Percentiles rank a stretch among this genome's conserved stretches.
Conservation (phyloP, 2,113 vertebrate genomes). For the Aphyosemion australe region DNA sequence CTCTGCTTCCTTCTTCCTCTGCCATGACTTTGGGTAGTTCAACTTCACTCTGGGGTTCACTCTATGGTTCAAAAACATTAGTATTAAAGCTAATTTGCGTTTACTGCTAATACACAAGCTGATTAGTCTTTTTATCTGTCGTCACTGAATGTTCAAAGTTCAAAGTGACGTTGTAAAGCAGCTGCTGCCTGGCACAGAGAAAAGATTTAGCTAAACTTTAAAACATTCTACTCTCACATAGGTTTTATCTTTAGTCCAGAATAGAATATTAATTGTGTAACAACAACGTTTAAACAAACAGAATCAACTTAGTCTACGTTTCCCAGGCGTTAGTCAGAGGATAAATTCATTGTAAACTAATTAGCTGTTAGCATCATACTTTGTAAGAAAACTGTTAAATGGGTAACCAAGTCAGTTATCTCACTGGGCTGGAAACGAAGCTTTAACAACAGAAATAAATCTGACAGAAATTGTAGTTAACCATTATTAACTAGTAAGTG, state of each 20-base stretch:
- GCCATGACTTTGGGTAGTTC: constrained; percentile 26
- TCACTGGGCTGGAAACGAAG: neutral
- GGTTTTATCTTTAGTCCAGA: neutral
- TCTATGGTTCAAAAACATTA: neutral
- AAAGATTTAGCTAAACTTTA: neutral
- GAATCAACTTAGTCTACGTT: neutral
- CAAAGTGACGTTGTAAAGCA: constrained; percentile 6
- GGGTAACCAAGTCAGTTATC: neutral
- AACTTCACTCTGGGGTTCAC: constrained; percentile 5
- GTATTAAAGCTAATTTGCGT: neutral
- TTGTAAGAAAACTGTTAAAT: neutral
- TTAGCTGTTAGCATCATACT: neutral
- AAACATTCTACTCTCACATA: neutral
- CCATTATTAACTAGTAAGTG: neutral
- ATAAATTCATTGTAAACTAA: neutral
- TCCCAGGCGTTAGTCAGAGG: fast-evolving
- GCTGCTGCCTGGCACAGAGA: neutral
- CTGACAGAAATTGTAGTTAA: neutral
- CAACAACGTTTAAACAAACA: neutral
- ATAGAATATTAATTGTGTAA: neutral
- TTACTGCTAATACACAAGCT: neutral
- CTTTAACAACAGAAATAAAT: neutral
- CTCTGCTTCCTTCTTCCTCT: neutral
- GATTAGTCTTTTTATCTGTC: neutral
- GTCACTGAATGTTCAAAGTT: constrained; percentile 24